These are phyloP conservation scores for Zaprionus camerounensis DNA, from an alignment of 1,140 invertebrate species.

Conservation along the genomic window DNA sequence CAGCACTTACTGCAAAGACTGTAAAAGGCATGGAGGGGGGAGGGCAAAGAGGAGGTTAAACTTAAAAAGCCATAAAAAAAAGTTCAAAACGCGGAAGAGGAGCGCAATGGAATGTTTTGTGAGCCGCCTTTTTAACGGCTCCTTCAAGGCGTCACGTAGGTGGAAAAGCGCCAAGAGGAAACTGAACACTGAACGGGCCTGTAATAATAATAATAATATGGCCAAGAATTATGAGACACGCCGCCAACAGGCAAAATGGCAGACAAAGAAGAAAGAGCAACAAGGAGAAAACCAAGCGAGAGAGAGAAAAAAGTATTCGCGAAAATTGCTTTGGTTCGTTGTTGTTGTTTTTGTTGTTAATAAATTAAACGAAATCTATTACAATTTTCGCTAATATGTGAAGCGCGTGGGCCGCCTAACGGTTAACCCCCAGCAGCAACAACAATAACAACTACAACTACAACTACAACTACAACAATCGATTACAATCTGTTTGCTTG, in stretches of 20 bases:
- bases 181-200: conserved; percentile 17
- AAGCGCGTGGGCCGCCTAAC: conserved; percentile 61
- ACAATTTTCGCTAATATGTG: conserved; percentile 73
- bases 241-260: conserved; percentile 64
- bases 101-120: conserved; percentile 54
- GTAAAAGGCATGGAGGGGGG: background rate
- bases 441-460: conserved; percentile 33
- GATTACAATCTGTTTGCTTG: conserved; percentile 80
- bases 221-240: conserved; percentile 63
- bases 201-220: conserved; percentile 56
- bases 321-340: conserved; percentile 49
- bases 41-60: conserved; percentile 19
- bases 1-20: conserved; percentile 34
- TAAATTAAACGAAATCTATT: conserved; percentile 79
- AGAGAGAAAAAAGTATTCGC: conserved; percentile 23
- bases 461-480: conserved; percentile 58
- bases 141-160: conserved; percentile 72
- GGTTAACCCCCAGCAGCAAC: conserved; percentile 36
- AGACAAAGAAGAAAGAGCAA: conserved; percentile 11
- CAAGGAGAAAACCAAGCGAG: too few species aligned
- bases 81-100: conserved; percentile 21
- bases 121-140: conserved; percentile 57
- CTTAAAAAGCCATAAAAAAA: conserved; percentile 50
- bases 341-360: conserved; percentile 48
- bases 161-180: conserved; percentile 39